Base-by-base conservation (phyloP, 2,888 invertebrate genomes). In the Drosophila barbarae region DNA sequence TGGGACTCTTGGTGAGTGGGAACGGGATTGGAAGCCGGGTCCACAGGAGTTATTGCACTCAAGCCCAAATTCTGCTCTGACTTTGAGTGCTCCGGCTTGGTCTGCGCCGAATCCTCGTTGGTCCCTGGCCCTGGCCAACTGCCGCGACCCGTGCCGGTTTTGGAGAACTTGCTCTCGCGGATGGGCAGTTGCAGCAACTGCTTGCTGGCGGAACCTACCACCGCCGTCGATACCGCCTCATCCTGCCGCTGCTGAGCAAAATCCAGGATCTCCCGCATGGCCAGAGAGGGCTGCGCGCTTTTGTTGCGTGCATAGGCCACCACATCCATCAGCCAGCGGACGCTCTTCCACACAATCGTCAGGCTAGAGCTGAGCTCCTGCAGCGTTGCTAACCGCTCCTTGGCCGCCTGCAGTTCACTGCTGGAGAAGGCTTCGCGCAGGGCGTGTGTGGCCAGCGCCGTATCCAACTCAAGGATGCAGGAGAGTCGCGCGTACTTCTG, bases 251-350 rank as follows among this genome's bases (percentile, higher is more conserved):
- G 65, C 46, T 84, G 82, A 0, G 83, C 82, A 64, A 87, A 87
- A 50, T 89, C 87, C 1, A 89, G 75, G 35, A 90, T 88, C 49
- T 90, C 87, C 13, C 83, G 85, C 87, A 89, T 88, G 12, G 86
- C 80, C 71, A 89, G 73, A 75, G 89, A 87, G 72, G 89, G 75
- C 72, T 89, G 77, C 72, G 89, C 78, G 21, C 90, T 90, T 39
- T 94, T 93, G 86, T 98, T 98, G 67, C 99, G 92, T 1, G 98
- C 98, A 87, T 96, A 96, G 0, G 96, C 94, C 56, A 99, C 96
- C 7, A 98, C 94, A 86, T 98, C 98, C 93, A 98, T 96, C 21
- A 99, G 92, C 99, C 99, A 99, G 18, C 99, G 93, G 42, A 96
- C 94, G 21, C 95, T 94, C 86, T 97, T 96, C 99, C 99, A 99